Base-by-base conservation (phyloP, 2,113 vertebrate genomes). In the Pteronura brasiliensis region DNA sequence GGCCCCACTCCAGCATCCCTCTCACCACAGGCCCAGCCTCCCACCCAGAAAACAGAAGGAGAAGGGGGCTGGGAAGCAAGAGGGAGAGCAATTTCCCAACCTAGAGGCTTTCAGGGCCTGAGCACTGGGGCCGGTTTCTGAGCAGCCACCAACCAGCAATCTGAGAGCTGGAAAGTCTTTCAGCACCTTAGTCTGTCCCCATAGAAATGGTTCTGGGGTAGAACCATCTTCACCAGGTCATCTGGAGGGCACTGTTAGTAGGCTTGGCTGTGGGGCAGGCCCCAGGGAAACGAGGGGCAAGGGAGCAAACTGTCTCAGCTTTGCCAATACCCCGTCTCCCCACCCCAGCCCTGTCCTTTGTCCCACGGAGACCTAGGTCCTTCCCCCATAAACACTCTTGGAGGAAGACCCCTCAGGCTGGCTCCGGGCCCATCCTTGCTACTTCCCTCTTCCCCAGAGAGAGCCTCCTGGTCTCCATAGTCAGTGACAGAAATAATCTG, bases 191-290 rank as follows among this genome's bases (percentile, higher is more conserved):
- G 82, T 81, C 52, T 76, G n/a, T 4, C 49, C 36, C 39, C 71
- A 47, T 88, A 79, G 85, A 87, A 93, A 89, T 4, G n/a, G 9
- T 63, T 65, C 77, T 74, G 76, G 77, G 31, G 11, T 76, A 47
- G 31, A 9, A 63, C 27, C 17, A 8, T 65, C 67, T 71, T 89
- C 31, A 52, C 21, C 49, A 15, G 42, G 47, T 49, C 42, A 84
- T 36, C 67, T 0, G 8, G 63, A 67, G 47, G 10, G 29, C 4
- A 29, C 55, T 93, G 29, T 39, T 14, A 36, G 67, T 72, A n/a
- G 67, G 10, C 31, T 11, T 57, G 44, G 20, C 7, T 49, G 12
- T 69, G 3, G 25, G 31, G 2, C 18, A 52, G 18, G 14, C 29
- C 6, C 21, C 25, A 39, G 0, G 6, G 72, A 92, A 92, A 72